phyloP scores from a whole-genome alignment of 2,113 vertebrate genomes.

The Toxostoma redivivum region DNA sequence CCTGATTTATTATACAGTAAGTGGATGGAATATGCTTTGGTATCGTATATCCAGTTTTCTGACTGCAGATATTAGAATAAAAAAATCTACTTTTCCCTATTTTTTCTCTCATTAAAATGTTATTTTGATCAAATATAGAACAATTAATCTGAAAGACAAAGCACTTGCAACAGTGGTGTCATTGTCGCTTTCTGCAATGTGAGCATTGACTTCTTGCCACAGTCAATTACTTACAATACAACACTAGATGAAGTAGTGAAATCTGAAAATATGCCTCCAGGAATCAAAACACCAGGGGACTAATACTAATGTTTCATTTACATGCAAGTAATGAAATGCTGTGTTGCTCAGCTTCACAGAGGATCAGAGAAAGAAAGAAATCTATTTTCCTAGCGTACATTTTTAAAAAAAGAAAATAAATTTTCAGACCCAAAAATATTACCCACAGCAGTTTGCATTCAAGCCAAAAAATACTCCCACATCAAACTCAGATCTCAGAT shows the following conservation, averaged over 20 bases:
- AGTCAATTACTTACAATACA: slow-evolving; percentile 67
- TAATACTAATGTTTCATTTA: slow-evolving; percentile 69
- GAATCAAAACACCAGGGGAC: slow-evolving; percentile 53
- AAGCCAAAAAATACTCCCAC: background rate
- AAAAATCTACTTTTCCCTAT: background rate
- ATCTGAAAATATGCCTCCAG: slow-evolving; percentile 60
- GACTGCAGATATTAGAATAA: background rate
- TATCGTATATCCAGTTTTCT: background rate
- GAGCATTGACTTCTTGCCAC: slow-evolving; percentile 62
- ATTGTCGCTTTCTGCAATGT: slow-evolving; percentile 56
- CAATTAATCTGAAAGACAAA: slow-evolving; percentile 56
- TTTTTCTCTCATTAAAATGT: background rate
- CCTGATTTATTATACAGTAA: background rate
- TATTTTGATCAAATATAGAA: slow-evolving; percentile 55
- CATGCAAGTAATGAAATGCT: slow-evolving; percentile 53
- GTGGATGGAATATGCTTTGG: background rate
- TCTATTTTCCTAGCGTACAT: background rate
- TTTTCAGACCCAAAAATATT: background rate
- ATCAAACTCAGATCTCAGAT: background rate
- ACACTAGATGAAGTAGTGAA: slow-evolving; percentile 59
- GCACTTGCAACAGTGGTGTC: slow-evolving; percentile 17
- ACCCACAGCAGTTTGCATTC: background rate
- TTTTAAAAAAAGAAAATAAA: background rate
- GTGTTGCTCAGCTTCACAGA: slow-evolving; percentile 11
- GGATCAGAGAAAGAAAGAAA: background rate